Conservation (phyloP, 2,888 invertebrate species). For the Celastrina argiolus region DNA sequence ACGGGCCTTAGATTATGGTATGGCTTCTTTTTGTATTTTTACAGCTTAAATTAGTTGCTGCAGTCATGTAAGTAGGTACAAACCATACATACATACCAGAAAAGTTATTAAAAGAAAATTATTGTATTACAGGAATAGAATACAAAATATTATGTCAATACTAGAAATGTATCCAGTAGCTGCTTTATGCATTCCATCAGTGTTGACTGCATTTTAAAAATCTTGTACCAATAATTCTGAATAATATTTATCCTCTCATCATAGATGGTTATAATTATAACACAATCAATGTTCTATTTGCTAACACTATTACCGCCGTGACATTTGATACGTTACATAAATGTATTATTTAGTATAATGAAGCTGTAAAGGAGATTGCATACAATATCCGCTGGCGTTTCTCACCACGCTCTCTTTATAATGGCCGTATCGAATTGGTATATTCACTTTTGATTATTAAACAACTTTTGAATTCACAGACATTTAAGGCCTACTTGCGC, state of each 20-base stretch:
- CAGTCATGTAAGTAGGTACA: no score
- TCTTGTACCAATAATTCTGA: background rate
- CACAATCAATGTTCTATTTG: background rate
- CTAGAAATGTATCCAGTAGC: no score
- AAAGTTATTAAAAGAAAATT: no score
- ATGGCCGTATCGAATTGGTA: background rate
- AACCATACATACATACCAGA: no score
- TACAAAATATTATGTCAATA: no score
- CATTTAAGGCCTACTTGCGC: background rate
- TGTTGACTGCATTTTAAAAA: background rate
- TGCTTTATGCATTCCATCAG: no score
- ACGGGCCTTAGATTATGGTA: no score
- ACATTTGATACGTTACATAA: conserved; percentile 2
- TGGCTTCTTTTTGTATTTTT: no score
- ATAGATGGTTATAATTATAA: background rate
- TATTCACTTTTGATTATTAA: conserved; percentile 7
- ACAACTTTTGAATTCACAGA: background rate
- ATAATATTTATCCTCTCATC: background rate
- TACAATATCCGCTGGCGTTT: conserved; percentile 15
- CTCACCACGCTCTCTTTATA: conserved; percentile 9
- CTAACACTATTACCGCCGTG: background rate
- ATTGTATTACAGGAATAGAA: no score
- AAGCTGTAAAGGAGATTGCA: conserved; percentile 4
- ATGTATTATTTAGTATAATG: background rate
- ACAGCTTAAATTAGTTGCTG: no score